phyloP scores from a whole-genome alignment of 2,113 vertebrate genomes.

The Aramus guarauna region DNA sequence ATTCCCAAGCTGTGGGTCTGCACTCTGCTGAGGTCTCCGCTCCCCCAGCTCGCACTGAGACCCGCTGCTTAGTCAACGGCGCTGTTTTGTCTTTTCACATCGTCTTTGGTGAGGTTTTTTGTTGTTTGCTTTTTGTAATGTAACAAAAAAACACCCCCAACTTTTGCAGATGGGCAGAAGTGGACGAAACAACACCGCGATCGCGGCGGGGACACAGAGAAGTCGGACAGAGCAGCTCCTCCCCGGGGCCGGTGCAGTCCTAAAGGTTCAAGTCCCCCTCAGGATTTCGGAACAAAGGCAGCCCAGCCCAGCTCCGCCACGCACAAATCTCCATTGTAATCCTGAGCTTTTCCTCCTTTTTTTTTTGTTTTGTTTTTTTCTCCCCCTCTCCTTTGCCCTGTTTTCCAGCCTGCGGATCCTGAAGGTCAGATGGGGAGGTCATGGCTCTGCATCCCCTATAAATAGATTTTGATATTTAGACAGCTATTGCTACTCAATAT shows the following conservation, averaged over 20 bases:
- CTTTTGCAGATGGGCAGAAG: background rate
- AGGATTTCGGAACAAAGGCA: constrained; percentile 44
- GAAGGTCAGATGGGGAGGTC: constrained; percentile 66
- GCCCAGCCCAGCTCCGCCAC: background rate
- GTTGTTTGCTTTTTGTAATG: background rate
- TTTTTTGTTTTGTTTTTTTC: background rate
- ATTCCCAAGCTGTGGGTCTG: background rate
- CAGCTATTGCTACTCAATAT: constrained; percentile 72
- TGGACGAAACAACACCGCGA: background rate
- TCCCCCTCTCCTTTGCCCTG: background rate
- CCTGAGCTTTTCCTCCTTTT: background rate
- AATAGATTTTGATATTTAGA: constrained; percentile 75
- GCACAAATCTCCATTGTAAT: background rate
- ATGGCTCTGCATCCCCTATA: constrained; percentile 35
- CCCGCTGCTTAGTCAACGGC: background rate
- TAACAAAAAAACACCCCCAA: background rate
- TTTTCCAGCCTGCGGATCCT: constrained; percentile 34
- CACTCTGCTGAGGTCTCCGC: background rate
- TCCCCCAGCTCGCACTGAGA: background rate
- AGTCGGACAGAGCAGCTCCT: background rate
- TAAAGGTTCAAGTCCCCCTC: background rate
- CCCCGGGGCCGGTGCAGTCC: background rate
- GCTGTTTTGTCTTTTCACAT: background rate
- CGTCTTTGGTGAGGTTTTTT: too few species aligned
- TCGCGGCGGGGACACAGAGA: background rate